These are phyloP conservation scores for Ridgeia piscesae DNA, from an alignment of 1,140 invertebrate genomes.

Conservation along the genomic window DNA sequence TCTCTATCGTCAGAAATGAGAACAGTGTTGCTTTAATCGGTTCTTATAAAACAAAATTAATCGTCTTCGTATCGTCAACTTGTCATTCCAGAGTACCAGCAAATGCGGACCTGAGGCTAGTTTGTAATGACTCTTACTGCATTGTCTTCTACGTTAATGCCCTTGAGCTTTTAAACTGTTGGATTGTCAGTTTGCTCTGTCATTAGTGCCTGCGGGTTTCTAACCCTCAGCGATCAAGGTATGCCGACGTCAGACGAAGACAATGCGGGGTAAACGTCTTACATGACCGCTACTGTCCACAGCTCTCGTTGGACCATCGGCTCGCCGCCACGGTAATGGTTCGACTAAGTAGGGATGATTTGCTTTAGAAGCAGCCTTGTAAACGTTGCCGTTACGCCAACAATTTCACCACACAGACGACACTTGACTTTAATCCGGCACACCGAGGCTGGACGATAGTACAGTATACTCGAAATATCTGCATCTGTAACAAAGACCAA, in stretches of 20 bases:
- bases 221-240: neutral
- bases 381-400: neutral
- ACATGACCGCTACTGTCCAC: neutral
- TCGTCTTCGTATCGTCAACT: neutral
- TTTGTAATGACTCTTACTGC: neutral
- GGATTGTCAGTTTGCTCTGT: neutral
- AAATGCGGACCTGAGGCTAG: neutral
- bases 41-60: neutral
- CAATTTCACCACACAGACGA: neutral
- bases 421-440: neutral
- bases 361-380: neutral
- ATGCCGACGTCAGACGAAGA: neutral
- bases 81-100: neutral
- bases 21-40: too few relatives aligned
- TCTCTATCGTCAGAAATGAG: too few relatives aligned
- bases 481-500: neutral
- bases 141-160: neutral
- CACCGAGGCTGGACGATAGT: neutral
- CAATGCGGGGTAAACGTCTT: neutral
- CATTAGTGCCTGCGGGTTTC: slow-evolving; percentile 3
- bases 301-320: neutral
- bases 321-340: neutral
- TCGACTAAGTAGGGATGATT: neutral
- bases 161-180: neutral
- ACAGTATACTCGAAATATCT: neutral